Conservation (phyloP, 2,113 vertebrate species). For the Tragelaphus buxtoni region DNA sequence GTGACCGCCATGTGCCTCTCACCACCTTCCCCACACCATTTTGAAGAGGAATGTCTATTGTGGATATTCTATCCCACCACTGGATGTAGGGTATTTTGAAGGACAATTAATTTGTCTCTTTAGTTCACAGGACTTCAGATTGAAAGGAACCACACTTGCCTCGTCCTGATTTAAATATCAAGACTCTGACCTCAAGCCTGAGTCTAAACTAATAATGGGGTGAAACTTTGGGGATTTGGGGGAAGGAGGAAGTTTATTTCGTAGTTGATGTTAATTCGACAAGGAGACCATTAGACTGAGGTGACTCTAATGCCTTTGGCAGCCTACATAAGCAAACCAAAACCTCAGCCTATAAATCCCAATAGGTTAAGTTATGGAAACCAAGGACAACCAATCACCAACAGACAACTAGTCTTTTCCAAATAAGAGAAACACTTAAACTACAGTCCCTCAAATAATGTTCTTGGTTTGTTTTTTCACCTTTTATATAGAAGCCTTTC, state of each 20-base stretch:
- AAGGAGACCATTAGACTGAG: not conserved
- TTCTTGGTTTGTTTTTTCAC: not conserved
- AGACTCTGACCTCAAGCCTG: not conserved
- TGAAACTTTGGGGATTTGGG: not conserved
- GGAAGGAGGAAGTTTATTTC: not conserved
- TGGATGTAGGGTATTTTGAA: not conserved
- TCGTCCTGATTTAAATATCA: not conserved
- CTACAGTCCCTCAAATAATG: not conserved
- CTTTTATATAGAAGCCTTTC: not conserved
- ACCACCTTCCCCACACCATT: fast-evolving
- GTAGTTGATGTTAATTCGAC: not conserved
- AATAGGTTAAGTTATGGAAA: not conserved
- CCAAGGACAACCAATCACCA: not conserved
- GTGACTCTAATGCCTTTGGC: not conserved
- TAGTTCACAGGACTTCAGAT: not conserved
- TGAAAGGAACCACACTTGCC: not conserved
- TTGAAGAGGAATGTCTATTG: not conserved
- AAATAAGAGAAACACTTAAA: not conserved
- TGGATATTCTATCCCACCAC: too few species aligned
- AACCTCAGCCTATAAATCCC: not conserved
- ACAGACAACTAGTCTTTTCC: not conserved
- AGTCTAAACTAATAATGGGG: not conserved
- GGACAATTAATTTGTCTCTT: not conserved
- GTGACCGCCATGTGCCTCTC: too few species aligned
- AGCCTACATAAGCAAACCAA: not conserved